A percentile compares a stretch with the other conserved stretches of the same genome.
Conservation (phyloP, 2,797 vertebrate genomes). For the Protonibea diacanthus region DNA sequence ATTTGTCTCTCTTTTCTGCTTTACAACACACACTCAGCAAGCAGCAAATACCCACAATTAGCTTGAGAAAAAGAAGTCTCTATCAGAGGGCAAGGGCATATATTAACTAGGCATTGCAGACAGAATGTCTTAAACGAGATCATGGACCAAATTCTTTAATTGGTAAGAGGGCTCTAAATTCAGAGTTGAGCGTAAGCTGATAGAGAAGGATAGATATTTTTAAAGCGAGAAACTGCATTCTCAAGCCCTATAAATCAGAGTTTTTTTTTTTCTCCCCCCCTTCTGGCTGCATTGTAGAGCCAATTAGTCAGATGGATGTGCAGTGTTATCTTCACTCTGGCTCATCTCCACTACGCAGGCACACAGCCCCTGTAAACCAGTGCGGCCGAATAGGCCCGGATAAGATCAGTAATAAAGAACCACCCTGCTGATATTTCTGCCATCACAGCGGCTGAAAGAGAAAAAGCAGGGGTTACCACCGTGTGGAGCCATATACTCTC, state of each 20-base stretch:
- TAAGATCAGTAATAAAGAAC: slow-evolving; percentile 74
- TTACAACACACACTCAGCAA: slow-evolving; percentile 33
- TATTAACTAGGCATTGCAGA: slow-evolving; percentile 26
- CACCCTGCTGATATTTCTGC: slow-evolving; percentile 58
- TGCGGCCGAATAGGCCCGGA: slow-evolving; percentile 44
- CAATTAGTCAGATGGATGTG: slow-evolving; percentile 81
- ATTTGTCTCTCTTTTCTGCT: slow-evolving; percentile 40
- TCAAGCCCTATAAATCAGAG: slow-evolving; percentile 62
- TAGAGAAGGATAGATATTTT: slow-evolving; percentile 57
- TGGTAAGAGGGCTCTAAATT: slow-evolving; percentile 65
- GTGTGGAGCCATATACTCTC: slow-evolving; percentile 8
- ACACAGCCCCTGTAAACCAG: slow-evolving; percentile 52
- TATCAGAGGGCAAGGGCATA: slow-evolving; percentile 13
- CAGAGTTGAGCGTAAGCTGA: slow-evolving; percentile 42
- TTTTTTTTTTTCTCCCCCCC: slow-evolving; percentile 1
- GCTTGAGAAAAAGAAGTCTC: slow-evolving; percentile 14
- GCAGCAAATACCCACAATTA: slow-evolving; percentile 20
- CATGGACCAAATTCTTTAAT: slow-evolving; percentile 46
- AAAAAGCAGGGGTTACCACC: slow-evolving; percentile 39
- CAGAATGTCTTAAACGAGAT: slow-evolving; percentile 44
- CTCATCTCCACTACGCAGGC: slow-evolving; percentile 59
- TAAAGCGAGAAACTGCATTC: slow-evolving; percentile 54
- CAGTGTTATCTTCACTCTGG: slow-evolving; percentile 63
- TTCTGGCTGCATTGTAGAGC: slow-evolving; percentile 55
- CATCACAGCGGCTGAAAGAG: slow-evolving; percentile 44